These are phyloP conservation scores for Physeter macrocephalus DNA, from an alignment of 2,113 vertebrate species.

Conservation along the genomic window DNA sequence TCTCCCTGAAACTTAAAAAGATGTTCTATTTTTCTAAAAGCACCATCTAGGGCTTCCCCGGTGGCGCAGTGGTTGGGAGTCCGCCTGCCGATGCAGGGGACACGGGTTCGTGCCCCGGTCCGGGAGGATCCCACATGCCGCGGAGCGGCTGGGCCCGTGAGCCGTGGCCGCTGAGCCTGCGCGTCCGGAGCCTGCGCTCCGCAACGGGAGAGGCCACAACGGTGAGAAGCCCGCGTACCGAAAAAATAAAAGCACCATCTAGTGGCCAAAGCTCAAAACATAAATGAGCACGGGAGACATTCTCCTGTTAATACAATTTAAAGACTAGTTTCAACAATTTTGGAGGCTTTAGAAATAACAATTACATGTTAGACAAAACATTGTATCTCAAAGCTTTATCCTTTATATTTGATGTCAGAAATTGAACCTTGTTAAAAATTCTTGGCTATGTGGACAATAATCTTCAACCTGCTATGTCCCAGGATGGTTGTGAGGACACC, in stretches of 20 bases:
- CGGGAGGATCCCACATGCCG: no score
- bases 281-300: neutral
- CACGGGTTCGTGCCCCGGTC: no score
- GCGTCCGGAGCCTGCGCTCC: no score
- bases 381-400: neutral
- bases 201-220: no score
- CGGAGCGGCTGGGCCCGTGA: no score
- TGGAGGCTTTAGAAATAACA: neutral
- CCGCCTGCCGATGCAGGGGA: no score
- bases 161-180: no score
- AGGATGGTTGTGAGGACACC: neutral
- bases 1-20: neutral
- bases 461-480: neutral
- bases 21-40: neutral
- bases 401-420: neutral
- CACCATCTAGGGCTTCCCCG: conserved; percentile 57
- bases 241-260: conserved; percentile 43
- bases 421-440: neutral
- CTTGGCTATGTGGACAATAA: neutral
- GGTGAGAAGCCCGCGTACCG: no score
- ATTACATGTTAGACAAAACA: neutral
- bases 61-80: no score
- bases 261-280: conserved; percentile 40
- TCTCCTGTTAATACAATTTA: neutral
- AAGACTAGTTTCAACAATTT: neutral